These are phyloP conservation scores for Solea solea DNA, from an alignment of 2,113 vertebrate genomes.

Conservation along the genomic window DNA sequence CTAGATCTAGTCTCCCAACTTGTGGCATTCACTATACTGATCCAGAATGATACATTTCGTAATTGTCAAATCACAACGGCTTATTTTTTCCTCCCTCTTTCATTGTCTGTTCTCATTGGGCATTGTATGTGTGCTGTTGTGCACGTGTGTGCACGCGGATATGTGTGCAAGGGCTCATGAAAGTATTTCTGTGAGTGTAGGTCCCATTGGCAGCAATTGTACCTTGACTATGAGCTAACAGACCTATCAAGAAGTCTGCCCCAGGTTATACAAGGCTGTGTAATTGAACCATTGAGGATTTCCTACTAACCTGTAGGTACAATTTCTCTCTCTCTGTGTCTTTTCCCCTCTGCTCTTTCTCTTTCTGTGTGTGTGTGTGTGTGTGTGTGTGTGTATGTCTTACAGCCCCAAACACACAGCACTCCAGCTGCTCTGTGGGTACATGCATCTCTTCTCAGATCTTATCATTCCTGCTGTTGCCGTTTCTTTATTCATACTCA, in stretches of 20 bases:
- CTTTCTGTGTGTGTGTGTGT: no score
- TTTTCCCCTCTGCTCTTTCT: background rate
- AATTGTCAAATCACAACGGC: no score
- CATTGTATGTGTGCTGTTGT: conserved; percentile 4
- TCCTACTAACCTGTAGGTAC: conserved; percentile 60
- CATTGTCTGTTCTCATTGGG: background rate
- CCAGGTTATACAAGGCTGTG: conserved; percentile 58
- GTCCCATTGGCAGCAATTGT: conserved; percentile 48
- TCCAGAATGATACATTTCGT: no score
- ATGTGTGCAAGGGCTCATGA: background rate
- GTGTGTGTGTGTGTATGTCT: no score
- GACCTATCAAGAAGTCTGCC: conserved; percentile 63
- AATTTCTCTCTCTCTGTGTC: conserved; percentile 30
- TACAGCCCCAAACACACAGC: conserved; percentile 28
- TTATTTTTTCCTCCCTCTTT: no score
- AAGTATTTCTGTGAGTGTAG: conserved; percentile 2
- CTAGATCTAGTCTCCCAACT: no score
- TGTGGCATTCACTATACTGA: no score
- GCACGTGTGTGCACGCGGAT: background rate
- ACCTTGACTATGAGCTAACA: conserved; percentile 69
- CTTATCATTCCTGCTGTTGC: conserved; percentile 9
- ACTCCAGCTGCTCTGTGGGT: conserved; percentile 42
- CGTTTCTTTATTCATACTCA: background rate
- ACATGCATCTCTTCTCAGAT: background rate
- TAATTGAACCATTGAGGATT: conserved; percentile 75